phyloP scores from a whole-genome alignment of 1,140 invertebrate genomes.

The Alviniconcha marisindica region DNA sequence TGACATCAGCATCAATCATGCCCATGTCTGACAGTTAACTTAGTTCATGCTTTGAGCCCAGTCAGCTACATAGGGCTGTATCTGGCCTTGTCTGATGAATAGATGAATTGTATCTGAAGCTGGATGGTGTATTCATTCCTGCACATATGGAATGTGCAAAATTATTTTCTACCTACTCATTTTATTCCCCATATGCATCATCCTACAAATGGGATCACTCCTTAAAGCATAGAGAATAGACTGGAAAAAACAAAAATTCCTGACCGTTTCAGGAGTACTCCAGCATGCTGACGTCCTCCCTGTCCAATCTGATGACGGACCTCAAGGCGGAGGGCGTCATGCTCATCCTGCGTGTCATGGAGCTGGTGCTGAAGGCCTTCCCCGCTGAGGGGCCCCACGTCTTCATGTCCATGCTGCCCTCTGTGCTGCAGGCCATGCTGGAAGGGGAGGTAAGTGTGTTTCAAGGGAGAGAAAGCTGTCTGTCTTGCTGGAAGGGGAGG shows the following conservation, averaged over 20 bases:
- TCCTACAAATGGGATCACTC: too few relatives aligned
- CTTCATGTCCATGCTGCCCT: conserved; percentile 70
- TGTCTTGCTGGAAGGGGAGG: conserved; percentile 80
- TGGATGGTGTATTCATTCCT: too few relatives aligned
- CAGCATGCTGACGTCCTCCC: conserved; percentile 81
- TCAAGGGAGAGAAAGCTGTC: conserved; percentile 55
- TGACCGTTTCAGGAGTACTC: conserved; percentile 78
- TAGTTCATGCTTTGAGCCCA: too few relatives aligned
- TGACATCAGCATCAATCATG: too few relatives aligned
- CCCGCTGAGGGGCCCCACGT: conserved; percentile 77
- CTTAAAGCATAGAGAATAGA: too few relatives aligned
- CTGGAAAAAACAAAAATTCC: too few relatives aligned
- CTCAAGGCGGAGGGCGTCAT: conserved; percentile 87
- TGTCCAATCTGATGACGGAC: conserved; percentile 86
- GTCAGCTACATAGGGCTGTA: too few relatives aligned
- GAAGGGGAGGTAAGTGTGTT: conserved; percentile 80
- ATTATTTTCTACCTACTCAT: too few relatives aligned
- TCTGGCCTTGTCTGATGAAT: too few relatives aligned
- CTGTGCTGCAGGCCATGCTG: conserved; percentile 78
- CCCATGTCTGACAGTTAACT: too few relatives aligned
- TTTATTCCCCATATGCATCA: conserved; percentile 15
- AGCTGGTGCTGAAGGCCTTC: conserved; percentile 72
- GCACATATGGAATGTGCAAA: too few relatives aligned
- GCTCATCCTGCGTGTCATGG: conserved; percentile 82
- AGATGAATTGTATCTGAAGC: too few relatives aligned